Evolutionary conservation across 2,797 vertebrate species (phyloP), one percentile per base, ranked within the genome.

Genomic region (Zalophus californianus): DNA sequence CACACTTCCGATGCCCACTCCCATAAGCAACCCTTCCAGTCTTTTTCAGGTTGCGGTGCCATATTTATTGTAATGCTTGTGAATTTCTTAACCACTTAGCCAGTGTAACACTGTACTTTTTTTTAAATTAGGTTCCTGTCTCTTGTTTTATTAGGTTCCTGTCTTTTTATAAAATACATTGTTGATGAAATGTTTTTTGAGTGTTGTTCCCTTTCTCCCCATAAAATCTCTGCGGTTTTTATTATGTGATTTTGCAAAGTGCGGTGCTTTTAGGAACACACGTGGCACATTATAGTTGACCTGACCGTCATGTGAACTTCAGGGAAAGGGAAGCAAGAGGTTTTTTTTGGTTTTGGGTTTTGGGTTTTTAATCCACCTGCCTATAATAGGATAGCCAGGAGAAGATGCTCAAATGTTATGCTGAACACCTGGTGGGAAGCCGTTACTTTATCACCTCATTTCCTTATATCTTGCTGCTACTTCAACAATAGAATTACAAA

Each of bases 151-250:
- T 86, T 84, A 70, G 20, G 5, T 84, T 41, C 1, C 15, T 58
- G 5, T 16, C 38, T 66, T 72, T 75, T 52, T 41, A 11, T 29
- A 38, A 32, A 54, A 35, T 5, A 85, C 0, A 4, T 79, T 25
- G 8, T 35, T 93, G 66, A 91, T 52, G 32, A 75, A 38, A 3
- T 56, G 91, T 79, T 64, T 93, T 73, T 64, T 92, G 5, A 72
- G 56, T 44, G 1, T 58, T 66, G 8, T 54, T 18, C 50, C 23
- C 54, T 52, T 70, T 54, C 78, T 62, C 2, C 38, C 41, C 27
- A 27, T 23, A 54, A 66, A 41, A 79, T 5, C n/a, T 93, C 44
- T 85, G 4, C 44, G 9, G 16, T 48, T 90, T 94, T 93, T 79
- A 29, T 15, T 80, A 62, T n/a, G 35, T 41, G 29, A 73, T 52